phyloP scores from a whole-genome alignment of 2,113 vertebrate genomes.

The Albula glossodonta region DNA sequence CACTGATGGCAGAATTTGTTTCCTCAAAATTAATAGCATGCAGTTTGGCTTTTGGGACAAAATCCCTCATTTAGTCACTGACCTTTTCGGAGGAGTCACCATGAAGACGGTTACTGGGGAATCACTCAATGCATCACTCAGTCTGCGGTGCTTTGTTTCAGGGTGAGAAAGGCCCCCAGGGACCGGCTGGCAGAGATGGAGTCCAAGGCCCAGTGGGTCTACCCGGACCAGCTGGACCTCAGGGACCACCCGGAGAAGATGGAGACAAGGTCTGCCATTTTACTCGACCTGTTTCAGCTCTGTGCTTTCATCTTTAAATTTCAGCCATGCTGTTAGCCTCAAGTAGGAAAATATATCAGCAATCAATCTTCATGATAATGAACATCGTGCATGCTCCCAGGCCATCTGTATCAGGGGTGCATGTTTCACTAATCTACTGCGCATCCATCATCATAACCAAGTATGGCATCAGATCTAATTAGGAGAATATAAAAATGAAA shows the following conservation, averaged over 20 bases:
- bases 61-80: background rate
- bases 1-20: background rate
- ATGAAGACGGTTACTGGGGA: background rate
- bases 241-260: conserved; percentile 94
- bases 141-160: conserved; percentile 53
- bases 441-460: conserved; percentile 51
- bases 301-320: background rate
- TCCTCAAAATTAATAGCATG: conserved; percentile 18
- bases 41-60: background rate
- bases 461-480: conserved; percentile 36
- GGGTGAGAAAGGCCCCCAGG: conserved; percentile 96
- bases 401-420: conserved; percentile 46
- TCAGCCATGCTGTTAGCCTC: background rate
- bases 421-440: conserved; percentile 13
- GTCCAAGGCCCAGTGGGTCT: conserved; percentile 95
- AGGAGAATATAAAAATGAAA: conserved; percentile 40
- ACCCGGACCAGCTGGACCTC: conserved; percentile 91
- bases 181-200: conserved; percentile 92
- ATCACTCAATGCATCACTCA: background rate
- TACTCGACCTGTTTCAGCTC: background rate
- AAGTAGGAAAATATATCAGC: background rate
- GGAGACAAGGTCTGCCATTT: conserved; percentile 87
- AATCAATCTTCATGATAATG: conserved; percentile 51
- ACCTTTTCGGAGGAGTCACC: background rate
- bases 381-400: conserved; percentile 25